Percentiles rank a stretch among this genome's conserved stretches.
Evolutionary conservation across 2,113 vertebrate genomes (phyloP).

Genomic region (Mystacornis crossleyi): DNA sequence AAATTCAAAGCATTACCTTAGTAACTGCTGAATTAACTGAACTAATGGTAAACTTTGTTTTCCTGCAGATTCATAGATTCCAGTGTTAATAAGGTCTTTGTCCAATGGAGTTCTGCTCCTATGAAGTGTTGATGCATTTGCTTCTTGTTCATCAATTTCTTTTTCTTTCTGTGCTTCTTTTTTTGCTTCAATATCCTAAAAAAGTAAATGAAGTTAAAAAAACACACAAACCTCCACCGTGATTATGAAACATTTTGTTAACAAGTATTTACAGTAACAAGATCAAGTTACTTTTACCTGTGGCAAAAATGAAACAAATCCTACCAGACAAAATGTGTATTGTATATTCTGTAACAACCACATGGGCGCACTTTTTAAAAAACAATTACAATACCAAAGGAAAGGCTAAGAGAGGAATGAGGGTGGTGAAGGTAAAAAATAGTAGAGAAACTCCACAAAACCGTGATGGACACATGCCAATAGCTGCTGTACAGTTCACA

Average conservation of each 20-base stretch:
- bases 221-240: not conserved
- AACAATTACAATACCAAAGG: not conserved
- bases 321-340: not conserved
- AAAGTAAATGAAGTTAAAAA: not conserved
- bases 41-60: slow-evolving; percentile 95
- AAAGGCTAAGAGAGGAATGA: accelerated
- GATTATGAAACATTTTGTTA: not conserved
- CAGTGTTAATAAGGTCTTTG: slow-evolving; percentile 97
- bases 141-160: slow-evolving; percentile 98
- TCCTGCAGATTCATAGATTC: slow-evolving; percentile 94
- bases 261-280: not conserved
- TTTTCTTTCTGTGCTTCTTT: slow-evolving; percentile 99
- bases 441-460: not conserved
- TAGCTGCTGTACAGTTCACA: not conserved
- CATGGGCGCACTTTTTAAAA: accelerated
- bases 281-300: not conserved
- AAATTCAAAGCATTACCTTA: slow-evolving; percentile 78
- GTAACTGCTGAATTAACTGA: slow-evolving; percentile 94
- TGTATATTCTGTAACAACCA: accelerated
- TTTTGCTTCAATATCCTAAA: slow-evolving; percentile 96
- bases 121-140: slow-evolving; percentile 90
- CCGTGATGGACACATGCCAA: not conserved
- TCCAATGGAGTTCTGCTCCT: slow-evolving; percentile 91
- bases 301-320: not conserved
- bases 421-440: not conserved